phyloP scores from a whole-genome alignment of 2,113 vertebrate genomes.

The Eira barbara region DNA sequence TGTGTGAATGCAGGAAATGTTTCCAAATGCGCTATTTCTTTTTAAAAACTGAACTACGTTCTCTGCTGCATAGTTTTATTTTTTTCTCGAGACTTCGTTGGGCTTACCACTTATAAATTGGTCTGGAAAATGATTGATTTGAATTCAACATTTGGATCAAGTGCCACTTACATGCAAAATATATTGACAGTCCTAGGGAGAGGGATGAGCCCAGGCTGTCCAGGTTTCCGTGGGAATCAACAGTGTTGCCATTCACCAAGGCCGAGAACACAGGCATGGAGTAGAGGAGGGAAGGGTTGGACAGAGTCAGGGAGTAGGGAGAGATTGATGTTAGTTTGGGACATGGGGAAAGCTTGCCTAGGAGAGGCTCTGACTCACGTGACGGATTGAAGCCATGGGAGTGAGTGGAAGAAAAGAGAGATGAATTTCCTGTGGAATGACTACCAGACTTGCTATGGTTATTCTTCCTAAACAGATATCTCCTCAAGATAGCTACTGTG shows the following conservation, averaged over 20 bases:
- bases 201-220: too few species aligned
- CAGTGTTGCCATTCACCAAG: not conserved
- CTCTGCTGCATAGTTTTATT: not conserved
- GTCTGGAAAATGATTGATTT: not conserved
- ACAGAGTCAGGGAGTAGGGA: accelerated
- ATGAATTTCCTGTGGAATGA: not conserved
- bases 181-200: not conserved
- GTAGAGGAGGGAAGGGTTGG: not conserved
- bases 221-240: not conserved
- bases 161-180: not conserved
- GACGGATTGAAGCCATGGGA: not conserved
- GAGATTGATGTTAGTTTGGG: not conserved
- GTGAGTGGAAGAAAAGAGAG: not conserved
- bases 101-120: not conserved
- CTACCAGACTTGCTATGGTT: not conserved
- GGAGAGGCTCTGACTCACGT: not conserved
- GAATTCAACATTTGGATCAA: not conserved
- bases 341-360: not conserved
- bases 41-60: not conserved
- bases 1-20: not conserved
- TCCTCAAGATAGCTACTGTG: not conserved
- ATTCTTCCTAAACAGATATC: not conserved
- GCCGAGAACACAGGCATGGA: not conserved
- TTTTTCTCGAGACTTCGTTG: not conserved
- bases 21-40: not conserved